Evolutionary conservation across 2,888 invertebrate species (phyloP).

Genomic region (Thecocarcelia acutangulata): DNA sequence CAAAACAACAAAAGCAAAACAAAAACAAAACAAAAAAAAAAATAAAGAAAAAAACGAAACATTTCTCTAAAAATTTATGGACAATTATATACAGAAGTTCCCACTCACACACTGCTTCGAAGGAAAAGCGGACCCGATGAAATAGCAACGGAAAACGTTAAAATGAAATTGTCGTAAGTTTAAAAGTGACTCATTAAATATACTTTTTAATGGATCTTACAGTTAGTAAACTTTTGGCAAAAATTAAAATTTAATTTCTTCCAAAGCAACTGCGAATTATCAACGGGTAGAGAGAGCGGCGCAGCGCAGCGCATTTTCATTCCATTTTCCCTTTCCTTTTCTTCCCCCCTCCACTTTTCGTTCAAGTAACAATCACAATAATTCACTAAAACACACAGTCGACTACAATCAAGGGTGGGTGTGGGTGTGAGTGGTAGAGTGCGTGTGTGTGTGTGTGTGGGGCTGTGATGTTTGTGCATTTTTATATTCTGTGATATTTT

Average conservation of each 20-base stretch:
- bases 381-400: too few species aligned
- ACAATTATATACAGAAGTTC: slow-evolving; percentile 69
- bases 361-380: too few species aligned
- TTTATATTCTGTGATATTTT: too few species aligned
- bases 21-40: slow-evolving; percentile 40
- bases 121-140: slow-evolving; percentile 64
- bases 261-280: slow-evolving; percentile 11
- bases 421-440: too few species aligned
- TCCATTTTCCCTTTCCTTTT: too few species aligned
- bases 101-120: slow-evolving; percentile 45
- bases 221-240: slow-evolving; percentile 66
- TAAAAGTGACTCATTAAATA: slow-evolving; percentile 69
- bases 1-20: slow-evolving; percentile 43
- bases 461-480: too few species aligned
- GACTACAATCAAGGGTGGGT: too few species aligned
- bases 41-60: slow-evolving; percentile 40
- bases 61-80: slow-evolving; percentile 68
- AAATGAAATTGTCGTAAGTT: slow-evolving; percentile 69
- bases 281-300: background rate
- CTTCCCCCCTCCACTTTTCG: too few species aligned
- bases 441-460: too few species aligned
- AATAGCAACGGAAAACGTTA: slow-evolving; percentile 67
- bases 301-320: too few species aligned
- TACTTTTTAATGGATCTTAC: slow-evolving; percentile 67
- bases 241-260: slow-evolving; percentile 61